Evolutionary conservation across 2,888 invertebrate genomes (phyloP).

Genomic region (Trisateles emortualis): DNA sequence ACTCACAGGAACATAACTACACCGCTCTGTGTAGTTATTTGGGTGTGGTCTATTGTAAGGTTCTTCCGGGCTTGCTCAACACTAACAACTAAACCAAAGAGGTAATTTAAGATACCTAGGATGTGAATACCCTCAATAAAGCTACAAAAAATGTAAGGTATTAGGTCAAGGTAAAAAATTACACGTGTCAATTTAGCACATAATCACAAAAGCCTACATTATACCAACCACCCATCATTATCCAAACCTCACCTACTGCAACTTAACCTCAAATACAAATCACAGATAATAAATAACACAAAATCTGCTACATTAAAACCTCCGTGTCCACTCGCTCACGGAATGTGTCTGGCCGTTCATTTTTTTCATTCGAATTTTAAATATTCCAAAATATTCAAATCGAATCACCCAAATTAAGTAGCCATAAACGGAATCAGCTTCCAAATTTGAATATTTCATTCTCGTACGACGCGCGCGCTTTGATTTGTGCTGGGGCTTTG

Average conservation of each 20-base stretch:
- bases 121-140: too few relatives aligned
- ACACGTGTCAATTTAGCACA: background rate
- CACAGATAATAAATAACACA: conserved; percentile 45
- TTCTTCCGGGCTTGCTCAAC: too few relatives aligned
- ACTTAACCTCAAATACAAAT: conserved; percentile 43
- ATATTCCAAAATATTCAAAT: conserved; percentile 86
- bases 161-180: background rate
- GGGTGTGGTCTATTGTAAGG: too few relatives aligned
- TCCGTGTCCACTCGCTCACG: conserved; percentile 55
- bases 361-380: conserved; percentile 73
- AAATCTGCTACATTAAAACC: conserved; percentile 54
- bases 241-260: conserved; percentile 35
- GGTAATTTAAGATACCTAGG: too few relatives aligned
- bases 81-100: too few relatives aligned
- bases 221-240: conserved; percentile 31
- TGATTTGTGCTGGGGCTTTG: conserved; percentile 70
- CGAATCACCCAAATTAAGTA: conserved; percentile 87
- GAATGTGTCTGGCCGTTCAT: conserved; percentile 77
- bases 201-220: background rate
- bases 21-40: too few relatives aligned
- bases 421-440: conserved; percentile 87
- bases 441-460: conserved; percentile 87
- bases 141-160: too few relatives aligned
- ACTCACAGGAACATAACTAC: too few relatives aligned
- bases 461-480: conserved; percentile 76